Evolutionary conservation across 2,888 invertebrate genomes (phyloP).

Genomic region (Hecatera dysodea): DNA sequence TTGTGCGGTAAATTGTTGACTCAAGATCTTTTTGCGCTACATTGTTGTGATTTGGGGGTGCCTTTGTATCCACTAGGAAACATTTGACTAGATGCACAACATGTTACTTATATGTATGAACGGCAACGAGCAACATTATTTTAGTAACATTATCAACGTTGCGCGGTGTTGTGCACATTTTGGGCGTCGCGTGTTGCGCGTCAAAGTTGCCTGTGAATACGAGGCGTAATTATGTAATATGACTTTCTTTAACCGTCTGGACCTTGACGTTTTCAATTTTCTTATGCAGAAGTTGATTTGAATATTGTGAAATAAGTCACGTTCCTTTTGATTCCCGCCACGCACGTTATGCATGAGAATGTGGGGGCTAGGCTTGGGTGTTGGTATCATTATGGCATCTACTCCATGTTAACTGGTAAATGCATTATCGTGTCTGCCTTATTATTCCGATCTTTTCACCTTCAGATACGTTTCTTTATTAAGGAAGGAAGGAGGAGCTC

Average conservation of each 20-base stretch:
- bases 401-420: constrained; percentile 13
- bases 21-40: not conserved
- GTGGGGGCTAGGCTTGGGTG: not conserved
- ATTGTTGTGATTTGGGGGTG: not conserved
- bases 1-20: constrained; percentile 35
- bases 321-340: constrained; percentile 19
- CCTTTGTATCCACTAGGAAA: not conserved
- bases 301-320: constrained; percentile 24
- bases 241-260: not conserved
- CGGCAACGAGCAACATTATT: no score
- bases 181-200: no score
- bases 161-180: no score
- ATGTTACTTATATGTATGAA: no score
- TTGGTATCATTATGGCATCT: constrained; percentile 15
- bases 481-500: no score
- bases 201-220: not conserved
- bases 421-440: constrained; percentile 25
- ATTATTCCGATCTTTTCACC: constrained; percentile 12
- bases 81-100: no score
- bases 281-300: constrained; percentile 5
- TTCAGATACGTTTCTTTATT: not conserved
- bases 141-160: no score
- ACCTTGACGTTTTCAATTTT: constrained; percentile 1
- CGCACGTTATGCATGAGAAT: constrained; percentile 36
- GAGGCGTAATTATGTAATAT: constrained; percentile 17